Conservation (phyloP, 1,140 invertebrate species). For the Lordiphosa clarofinis region DNA sequence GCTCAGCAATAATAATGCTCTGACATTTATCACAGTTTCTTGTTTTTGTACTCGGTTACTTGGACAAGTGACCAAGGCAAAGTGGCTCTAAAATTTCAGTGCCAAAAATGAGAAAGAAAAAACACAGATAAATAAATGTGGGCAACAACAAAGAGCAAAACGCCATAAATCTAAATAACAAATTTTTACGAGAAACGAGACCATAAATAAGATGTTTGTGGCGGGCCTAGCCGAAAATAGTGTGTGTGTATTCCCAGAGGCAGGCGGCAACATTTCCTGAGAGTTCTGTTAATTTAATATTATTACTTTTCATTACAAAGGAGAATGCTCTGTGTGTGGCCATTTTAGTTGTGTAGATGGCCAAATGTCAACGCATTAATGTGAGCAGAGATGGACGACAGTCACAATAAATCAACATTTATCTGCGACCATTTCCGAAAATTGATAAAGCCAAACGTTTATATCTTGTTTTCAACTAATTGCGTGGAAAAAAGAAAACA, state of each 20-base stretch:
- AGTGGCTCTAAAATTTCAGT: constrained; percentile 76
- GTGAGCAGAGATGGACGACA: constrained; percentile 6
- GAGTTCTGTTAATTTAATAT: constrained; percentile 77
- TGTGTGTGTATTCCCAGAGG: constrained; percentile 28
- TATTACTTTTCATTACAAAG: constrained; percentile 75
- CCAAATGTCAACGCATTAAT: constrained; percentile 72
- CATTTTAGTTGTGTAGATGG: constrained; percentile 28
- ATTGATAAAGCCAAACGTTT: constrained; percentile 41
- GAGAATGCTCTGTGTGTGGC: constrained; percentile 14
- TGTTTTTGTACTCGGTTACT: constrained; percentile 15
- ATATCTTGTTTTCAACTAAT: constrained; percentile 11
- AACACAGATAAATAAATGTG: constrained; percentile 71
- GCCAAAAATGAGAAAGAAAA: constrained; percentile 35
- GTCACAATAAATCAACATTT: constrained; percentile 48
- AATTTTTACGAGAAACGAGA: constrained; percentile 77
- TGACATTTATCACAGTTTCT: constrained; percentile 51
- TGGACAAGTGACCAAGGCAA: constrained; percentile 50
- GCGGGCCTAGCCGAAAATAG: constrained; percentile 44
- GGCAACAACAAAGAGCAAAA: constrained; percentile 73
- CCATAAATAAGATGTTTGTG: constrained; percentile 74
- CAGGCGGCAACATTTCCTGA: constrained; percentile 59
- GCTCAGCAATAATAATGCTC: constrained; percentile 50
- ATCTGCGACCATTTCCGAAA: constrained; percentile 41
- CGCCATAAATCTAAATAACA: constrained; percentile 77
- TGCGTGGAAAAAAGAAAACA: constrained; percentile 11